A percentile compares a stretch with the other conserved stretches of the same genome.
phyloP scores from a whole-genome alignment of 1,140 invertebrate genomes.

The Danaus melanippus region DNA sequence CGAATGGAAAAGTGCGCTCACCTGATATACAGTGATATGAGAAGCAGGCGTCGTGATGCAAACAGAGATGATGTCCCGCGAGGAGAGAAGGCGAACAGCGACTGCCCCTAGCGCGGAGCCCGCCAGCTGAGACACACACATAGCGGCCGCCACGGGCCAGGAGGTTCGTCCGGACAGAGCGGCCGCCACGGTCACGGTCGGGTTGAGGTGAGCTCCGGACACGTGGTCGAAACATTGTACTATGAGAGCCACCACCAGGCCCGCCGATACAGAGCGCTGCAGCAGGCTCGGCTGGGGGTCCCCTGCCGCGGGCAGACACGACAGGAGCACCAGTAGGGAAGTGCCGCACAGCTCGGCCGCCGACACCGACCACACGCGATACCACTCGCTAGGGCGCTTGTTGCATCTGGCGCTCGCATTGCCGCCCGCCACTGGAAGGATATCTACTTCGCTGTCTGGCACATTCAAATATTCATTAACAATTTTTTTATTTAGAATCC shows the following conservation, averaged over 20 bases:
- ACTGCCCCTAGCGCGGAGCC: slow-evolving; percentile 24
- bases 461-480: too few relatives aligned
- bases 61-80: slow-evolving; percentile 8
- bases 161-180: slow-evolving; percentile 27
- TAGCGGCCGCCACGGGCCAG: slow-evolving; percentile 12
- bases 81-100: slow-evolving; percentile 17
- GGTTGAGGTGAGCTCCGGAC: slow-evolving; percentile 45
- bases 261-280: slow-evolving; percentile 29
- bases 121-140: slow-evolving; percentile 25
- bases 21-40: slow-evolving; percentile 22
- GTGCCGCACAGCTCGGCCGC: slow-evolving; percentile 33
- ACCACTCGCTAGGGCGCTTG: slow-evolving; percentile 4
- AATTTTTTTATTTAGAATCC: too few relatives aligned
- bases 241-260: slow-evolving; percentile 32
- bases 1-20: slow-evolving; percentile 2
- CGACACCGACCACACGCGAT: slow-evolving; percentile 21
- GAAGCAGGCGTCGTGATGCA: slow-evolving; percentile 31
- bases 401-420: slow-evolving; percentile 1
- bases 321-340: slow-evolving; percentile 36
- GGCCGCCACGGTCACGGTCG: slow-evolving; percentile 45
- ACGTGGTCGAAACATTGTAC: slow-evolving; percentile 47
- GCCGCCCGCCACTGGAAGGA: slow-evolving; percentile 10
- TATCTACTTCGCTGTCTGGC: slow-evolving; percentile 3
- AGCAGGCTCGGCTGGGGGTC: slow-evolving; percentile 4
- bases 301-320: slow-evolving; percentile 27